phyloP scores from a whole-genome alignment of 1,140 invertebrate genomes.

The Bombyx mandarina region DNA sequence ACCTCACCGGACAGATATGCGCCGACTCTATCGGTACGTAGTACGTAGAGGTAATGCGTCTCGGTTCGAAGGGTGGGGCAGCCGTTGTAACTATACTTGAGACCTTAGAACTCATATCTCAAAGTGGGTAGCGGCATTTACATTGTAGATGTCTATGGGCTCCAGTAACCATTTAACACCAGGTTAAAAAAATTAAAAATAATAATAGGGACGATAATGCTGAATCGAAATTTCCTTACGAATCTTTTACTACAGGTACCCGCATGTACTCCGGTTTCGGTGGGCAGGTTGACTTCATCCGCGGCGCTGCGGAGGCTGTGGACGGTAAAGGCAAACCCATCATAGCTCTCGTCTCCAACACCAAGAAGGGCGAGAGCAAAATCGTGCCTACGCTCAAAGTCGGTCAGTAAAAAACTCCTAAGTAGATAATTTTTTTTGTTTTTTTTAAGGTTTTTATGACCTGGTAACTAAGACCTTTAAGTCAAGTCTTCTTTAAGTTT shows the following conservation, averaged over 20 bases:
- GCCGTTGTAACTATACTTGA: too few relatives aligned
- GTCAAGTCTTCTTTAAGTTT: background rate
- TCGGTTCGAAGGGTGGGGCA: too few relatives aligned
- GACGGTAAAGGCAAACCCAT: constrained; percentile 94
- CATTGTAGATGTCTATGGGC: too few relatives aligned
- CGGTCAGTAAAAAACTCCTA: constrained; percentile 71
- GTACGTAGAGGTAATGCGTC: too few relatives aligned
- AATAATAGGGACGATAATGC: too few relatives aligned
- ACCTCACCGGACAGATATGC: constrained; percentile 94
- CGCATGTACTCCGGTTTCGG: constrained; percentile 94
- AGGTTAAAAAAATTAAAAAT: too few relatives aligned
- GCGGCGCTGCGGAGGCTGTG: constrained; percentile 89
- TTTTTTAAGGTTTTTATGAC: background rate
- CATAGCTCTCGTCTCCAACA: constrained; percentile 90
- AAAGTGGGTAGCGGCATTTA: too few relatives aligned
- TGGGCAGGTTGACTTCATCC: constrained; percentile 96
- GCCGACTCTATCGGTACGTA: constrained; percentile 89
- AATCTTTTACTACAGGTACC: constrained; percentile 69
- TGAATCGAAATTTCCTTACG: too few relatives aligned
- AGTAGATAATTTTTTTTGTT: background rate
- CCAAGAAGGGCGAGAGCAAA: constrained; percentile 89
- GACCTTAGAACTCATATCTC: too few relatives aligned
- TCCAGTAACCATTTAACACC: too few relatives aligned
- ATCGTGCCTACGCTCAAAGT: constrained; percentile 88
- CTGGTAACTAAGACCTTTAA: too few relatives aligned